Percentiles rank a stretch among this genome's conserved stretches.
These are phyloP conservation scores for Drosophila carrolli DNA, from an alignment of 1,140 invertebrate genomes.

Conservation along the genomic window DNA sequence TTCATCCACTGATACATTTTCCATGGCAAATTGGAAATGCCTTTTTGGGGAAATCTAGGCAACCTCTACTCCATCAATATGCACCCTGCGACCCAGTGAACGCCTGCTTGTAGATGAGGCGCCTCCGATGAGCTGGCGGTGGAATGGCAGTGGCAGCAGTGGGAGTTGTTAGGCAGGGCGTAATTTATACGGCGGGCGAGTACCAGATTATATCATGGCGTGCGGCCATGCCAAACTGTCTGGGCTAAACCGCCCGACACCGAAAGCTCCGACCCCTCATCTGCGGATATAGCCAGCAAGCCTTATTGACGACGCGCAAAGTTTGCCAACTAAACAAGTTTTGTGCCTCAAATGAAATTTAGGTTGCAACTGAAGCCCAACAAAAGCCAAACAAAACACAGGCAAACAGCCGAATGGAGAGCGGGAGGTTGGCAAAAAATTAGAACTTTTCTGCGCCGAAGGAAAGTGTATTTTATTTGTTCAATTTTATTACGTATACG, in stretches of 20 bases:
- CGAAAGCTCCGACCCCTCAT: background rate
- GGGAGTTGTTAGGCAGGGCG: conserved; percentile 50
- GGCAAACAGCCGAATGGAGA: conserved; percentile 45
- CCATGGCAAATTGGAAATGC: conserved; percentile 37
- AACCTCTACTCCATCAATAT: conserved; percentile 31
- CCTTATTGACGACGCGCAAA: conserved; percentile 82
- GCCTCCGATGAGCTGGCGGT: conserved; percentile 6
- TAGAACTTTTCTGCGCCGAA: conserved; percentile 77
- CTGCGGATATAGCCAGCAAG: conserved; percentile 42
- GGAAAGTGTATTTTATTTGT: conserved; percentile 83
- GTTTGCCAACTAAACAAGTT: conserved; percentile 83
- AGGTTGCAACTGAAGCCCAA: conserved; percentile 82
- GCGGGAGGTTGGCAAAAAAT: conserved; percentile 50
- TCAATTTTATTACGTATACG: conserved; percentile 83
- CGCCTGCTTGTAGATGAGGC: conserved; percentile 19
- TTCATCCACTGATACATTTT: conserved; percentile 15
- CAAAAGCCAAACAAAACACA: conserved; percentile 76
- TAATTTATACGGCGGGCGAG: conserved; percentile 64
- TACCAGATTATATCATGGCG: conserved; percentile 75
- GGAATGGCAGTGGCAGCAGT: background rate
- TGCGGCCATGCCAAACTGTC: conserved; percentile 66
- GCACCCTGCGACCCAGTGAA: conserved; percentile 24
- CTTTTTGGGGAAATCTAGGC: conserved; percentile 14
- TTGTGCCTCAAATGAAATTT: conserved; percentile 83
- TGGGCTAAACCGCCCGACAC: conserved; percentile 36